These are phyloP conservation scores for Cyphomyrmex costatus DNA, from an alignment of 1,140 invertebrate species.

Conservation along the genomic window DNA sequence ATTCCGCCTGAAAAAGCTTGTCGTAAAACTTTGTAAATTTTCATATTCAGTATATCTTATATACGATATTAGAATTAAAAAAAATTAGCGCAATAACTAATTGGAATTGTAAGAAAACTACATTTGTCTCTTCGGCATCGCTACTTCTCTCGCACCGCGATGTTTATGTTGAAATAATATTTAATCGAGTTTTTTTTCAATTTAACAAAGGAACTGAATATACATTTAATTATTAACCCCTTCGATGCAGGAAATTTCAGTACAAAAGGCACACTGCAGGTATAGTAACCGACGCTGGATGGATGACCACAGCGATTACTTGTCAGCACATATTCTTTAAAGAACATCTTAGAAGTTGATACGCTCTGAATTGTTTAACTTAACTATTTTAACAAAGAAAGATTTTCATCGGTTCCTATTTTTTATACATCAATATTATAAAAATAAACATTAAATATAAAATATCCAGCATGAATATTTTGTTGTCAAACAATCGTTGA, in stretches of 20 bases:
- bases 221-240: not conserved
- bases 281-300: not conserved
- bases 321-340: not conserved
- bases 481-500: not conserved
- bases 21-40: not conserved
- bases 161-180: constrained; percentile 5
- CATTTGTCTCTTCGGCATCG: not conserved
- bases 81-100: not conserved
- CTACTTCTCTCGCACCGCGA: not conserved
- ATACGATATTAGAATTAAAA: not conserved
- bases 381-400: not conserved
- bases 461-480: not conserved
- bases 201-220: not conserved
- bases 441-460: not conserved
- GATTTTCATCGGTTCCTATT: not conserved
- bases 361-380: not conserved
- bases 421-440: not conserved
- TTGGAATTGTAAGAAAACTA: not conserved
- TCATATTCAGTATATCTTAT: not conserved
- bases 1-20: not conserved
- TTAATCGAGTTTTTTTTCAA: not conserved
- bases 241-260: not conserved
- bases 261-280: not conserved
- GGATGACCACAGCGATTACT: not conserved
- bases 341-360: not conserved